Evolutionary conservation across 1,140 invertebrate species (phyloP), one percentile per base, ranked within the genome.

Genomic region (Odontomachus brunneus): DNA sequence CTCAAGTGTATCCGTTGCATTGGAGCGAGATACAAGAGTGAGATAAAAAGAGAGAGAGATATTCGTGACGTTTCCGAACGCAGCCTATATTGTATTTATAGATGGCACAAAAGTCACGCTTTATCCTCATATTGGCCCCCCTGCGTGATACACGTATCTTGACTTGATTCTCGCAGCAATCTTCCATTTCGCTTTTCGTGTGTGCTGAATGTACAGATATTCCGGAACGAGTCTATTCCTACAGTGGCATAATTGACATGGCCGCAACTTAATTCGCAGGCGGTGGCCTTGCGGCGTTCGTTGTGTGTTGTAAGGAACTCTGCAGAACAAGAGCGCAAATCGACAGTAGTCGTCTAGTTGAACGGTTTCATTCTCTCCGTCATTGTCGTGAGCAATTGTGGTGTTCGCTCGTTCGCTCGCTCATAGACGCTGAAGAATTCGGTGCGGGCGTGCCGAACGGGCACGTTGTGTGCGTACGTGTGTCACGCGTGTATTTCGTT

Each of bases 221-320:
- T 33, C 2, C 0, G 9, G 9, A 7, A 44, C 38, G 38, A 44
- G 3, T 44, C 9, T 44, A 44, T 44, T 11, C 9, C 38, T 7
- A 44, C 9, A 44, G 38, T 44, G 19, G 29, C 33, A 22, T 72
- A 38, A 82, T 81, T 75, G 65, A 85, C 82, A 88, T 88, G 87
- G 83, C 83, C 15, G 87, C 87, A 67, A 88, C 76, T 86, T 87
- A 80, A 88, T 67, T 71, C 38, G 66, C n/a, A 33, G 82, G 24
- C 26, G 51, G 44, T 51, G 66, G 81, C 57, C 63, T 73, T 71
- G 65, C 59, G 62, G 63, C 53, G 57, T 73, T 60, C 55, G 44
- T 84, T 48, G 67, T 33, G 57, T 80, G n/a, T n/a, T n/a, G n/a
- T 88, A 82, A 59, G 75, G 62, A 66, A 72, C 80, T 44, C 29